A percentile compares a stretch with the other conserved stretches of the same genome.
Conservation (phyloP, 2,888 invertebrate genomes). For the Sceliomorpha sp. region DNA sequence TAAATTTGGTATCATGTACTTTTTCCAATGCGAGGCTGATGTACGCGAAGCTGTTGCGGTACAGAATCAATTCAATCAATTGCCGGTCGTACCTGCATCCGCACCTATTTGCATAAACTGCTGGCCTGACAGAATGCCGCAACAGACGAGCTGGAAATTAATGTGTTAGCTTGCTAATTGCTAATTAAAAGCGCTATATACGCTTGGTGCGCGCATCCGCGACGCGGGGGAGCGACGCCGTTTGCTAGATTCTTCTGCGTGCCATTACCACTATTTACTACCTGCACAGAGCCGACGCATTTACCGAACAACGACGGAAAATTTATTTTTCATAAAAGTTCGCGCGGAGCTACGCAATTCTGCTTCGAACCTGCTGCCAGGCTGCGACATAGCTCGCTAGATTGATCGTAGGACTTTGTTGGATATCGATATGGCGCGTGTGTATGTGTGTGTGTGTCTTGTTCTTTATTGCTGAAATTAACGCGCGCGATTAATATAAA, state of each 20-base stretch:
- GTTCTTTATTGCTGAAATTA: too few relatives aligned
- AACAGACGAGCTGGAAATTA: slow-evolving; percentile 78
- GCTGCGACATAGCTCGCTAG: too few relatives aligned
- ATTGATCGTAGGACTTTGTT: too few relatives aligned
- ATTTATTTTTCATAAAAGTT: slow-evolving; percentile 7
- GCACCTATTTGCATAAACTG: slow-evolving; percentile 76
- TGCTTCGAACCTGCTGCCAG: too few relatives aligned
- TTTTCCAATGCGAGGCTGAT: slow-evolving; percentile 26
- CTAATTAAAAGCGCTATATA: slow-evolving; percentile 77
- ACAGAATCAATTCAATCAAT: slow-evolving; percentile 79
- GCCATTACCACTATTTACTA: slow-evolving; percentile 18
- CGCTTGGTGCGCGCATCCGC: slow-evolving; percentile 16
- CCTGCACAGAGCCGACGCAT: slow-evolving; percentile 19
- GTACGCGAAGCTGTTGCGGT: slow-evolving; percentile 49
- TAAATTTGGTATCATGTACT: slow-evolving; percentile 34
- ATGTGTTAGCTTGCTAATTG: slow-evolving; percentile 79
- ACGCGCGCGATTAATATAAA: too few relatives aligned
- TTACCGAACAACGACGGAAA: slow-evolving; percentile 20
- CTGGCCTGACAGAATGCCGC: slow-evolving; percentile 70
- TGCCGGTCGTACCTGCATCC: slow-evolving; percentile 67
- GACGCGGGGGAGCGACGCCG: slow-evolving; percentile 15
- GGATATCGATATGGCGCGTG: too few relatives aligned
- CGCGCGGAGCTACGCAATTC: too few relatives aligned
- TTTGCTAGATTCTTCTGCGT: slow-evolving; percentile 32
- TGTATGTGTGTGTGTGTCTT: too few relatives aligned